These are phyloP conservation scores for Tetragonisca angustula DNA, from an alignment of 2,888 invertebrate genomes.

Conservation along the genomic window DNA sequence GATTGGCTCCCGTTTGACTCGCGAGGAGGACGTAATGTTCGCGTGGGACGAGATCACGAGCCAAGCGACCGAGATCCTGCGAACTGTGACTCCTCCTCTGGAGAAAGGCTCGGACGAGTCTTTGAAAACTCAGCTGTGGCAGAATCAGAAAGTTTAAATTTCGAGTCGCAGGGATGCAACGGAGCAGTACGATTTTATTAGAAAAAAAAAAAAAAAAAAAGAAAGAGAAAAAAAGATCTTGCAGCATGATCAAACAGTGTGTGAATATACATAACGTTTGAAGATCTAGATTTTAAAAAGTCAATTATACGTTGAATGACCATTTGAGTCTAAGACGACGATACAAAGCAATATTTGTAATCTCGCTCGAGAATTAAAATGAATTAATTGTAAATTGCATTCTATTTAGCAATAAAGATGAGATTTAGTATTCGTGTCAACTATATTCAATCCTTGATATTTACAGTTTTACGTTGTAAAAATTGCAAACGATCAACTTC, in stretches of 20 bases:
- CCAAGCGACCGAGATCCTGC: slow-evolving; percentile 84
- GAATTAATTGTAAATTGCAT: too few species aligned
- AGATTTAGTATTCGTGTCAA: neutral
- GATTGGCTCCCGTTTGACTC: slow-evolving; percentile 90
- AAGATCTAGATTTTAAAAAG: neutral
- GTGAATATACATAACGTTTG: too few species aligned
- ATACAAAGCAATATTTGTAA: too few species aligned
- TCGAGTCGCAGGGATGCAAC: slow-evolving; percentile 58
- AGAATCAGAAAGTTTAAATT: slow-evolving; percentile 63
- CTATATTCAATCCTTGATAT: neutral
- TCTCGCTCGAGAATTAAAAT: too few species aligned
- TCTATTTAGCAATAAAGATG: neutral
- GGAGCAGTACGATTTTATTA: slow-evolving; percentile 23
- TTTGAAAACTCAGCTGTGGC: slow-evolving; percentile 40
- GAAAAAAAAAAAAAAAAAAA: too few species aligned
- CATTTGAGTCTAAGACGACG: too few species aligned
- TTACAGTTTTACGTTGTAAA: neutral
- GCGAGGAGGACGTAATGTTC: slow-evolving; percentile 89
- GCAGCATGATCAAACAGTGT: too few species aligned
- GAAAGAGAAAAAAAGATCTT: too few species aligned
- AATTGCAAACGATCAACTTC: neutral
- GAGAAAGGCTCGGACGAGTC: neutral
- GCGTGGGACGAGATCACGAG: slow-evolving; percentile 90
- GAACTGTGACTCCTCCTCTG: neutral
- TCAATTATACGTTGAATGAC: too few species aligned